phyloP scores from a whole-genome alignment of 2,888 invertebrate species.

The Euplagia quadripunctaria region DNA sequence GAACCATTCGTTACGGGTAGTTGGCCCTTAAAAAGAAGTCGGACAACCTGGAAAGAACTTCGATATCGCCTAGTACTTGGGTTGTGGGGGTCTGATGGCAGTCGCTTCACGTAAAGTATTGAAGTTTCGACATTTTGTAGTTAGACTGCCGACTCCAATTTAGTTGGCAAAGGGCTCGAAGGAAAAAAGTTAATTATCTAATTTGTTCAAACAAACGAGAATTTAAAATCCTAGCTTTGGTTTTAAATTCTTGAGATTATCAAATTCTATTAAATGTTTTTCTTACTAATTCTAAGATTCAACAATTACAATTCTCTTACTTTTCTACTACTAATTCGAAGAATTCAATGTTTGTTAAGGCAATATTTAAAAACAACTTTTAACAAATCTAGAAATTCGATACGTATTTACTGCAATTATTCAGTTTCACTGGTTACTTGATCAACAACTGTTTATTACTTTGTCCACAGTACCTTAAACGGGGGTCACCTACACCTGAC shows the following conservation, averaged over 20 bases:
- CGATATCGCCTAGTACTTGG: too few relatives aligned
- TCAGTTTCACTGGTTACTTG: neutral
- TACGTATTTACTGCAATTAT: neutral
- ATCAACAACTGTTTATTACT: neutral
- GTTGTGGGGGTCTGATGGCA: too few relatives aligned
- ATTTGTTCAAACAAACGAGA: too few relatives aligned
- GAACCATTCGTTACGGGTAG: too few relatives aligned
- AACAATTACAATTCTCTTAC: neutral
- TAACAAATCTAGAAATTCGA: neutral
- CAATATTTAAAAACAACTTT: conserved; percentile 14
- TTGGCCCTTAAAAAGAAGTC: too few relatives aligned
- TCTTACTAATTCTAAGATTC: neutral
- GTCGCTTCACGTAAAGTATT: too few relatives aligned
- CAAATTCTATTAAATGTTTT: neutral
- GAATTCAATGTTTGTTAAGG: neutral
- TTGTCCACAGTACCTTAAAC: neutral
- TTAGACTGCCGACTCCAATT: too few relatives aligned
- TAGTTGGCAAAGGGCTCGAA: too few relatives aligned
- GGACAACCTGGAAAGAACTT: too few relatives aligned
- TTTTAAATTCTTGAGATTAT: neutral
- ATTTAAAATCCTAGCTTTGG: neutral
- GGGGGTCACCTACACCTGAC: neutral
- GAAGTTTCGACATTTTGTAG: too few relatives aligned
- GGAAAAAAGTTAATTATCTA: too few relatives aligned
- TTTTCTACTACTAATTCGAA: neutral